These are phyloP conservation scores for Sebastiscus tertius DNA, from an alignment of 2,797 vertebrate genomes.

Conservation along the genomic window DNA sequence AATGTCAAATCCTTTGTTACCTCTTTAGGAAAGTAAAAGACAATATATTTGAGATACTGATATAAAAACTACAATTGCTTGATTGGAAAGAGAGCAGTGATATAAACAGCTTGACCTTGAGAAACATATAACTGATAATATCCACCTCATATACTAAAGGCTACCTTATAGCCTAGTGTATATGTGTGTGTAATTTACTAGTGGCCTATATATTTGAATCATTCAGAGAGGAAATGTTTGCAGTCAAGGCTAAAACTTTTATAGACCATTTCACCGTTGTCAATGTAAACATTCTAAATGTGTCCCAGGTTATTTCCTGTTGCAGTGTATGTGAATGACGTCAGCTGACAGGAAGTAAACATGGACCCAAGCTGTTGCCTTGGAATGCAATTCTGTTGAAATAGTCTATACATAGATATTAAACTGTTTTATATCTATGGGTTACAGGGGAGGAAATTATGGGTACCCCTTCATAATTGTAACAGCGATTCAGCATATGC, in stretches of 20 bases:
- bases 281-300: no score
- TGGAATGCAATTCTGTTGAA: no score
- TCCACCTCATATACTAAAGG: background rate
- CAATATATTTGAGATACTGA: background rate
- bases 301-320: no score
- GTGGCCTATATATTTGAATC: background rate
- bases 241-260: background rate
- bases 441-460: rapidly evolving
- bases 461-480: no score
- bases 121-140: background rate
- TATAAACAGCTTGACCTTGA: conserved; percentile 8
- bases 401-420: no score
- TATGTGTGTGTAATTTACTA: background rate
- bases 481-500: no score
- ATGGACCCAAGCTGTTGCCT: no score
- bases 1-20: background rate
- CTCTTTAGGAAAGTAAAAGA: background rate
- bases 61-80: background rate
- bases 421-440: no score
- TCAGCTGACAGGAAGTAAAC: no score
- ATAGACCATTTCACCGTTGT: no score
- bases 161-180: no score
- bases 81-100: background rate
- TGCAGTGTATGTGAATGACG: no score
- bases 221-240: conserved; percentile 2